Conservation (phyloP, 2,797 vertebrate genomes). For the Etheostoma nigrum region DNA sequence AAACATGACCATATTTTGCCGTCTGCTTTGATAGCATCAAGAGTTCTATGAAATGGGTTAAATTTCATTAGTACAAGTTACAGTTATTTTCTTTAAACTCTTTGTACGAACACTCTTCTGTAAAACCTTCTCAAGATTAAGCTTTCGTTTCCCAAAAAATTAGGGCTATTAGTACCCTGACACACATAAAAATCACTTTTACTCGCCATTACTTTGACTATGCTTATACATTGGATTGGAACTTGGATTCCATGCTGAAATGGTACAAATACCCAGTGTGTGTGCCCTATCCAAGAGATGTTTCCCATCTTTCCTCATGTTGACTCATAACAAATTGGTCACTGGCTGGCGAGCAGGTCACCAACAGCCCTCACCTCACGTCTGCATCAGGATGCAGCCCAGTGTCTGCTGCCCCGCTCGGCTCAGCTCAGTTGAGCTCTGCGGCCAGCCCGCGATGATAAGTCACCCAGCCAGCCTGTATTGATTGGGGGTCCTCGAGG, state of each 20-base stretch:
- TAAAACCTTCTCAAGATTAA: background rate
- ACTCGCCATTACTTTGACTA: background rate
- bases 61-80: background rate
- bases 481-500: slow-evolving; percentile 85
- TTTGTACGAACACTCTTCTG: background rate
- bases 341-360: slow-evolving; percentile 41
- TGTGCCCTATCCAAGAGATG: slow-evolving; percentile 3
- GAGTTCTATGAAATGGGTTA: background rate
- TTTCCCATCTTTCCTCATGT: slow-evolving; percentile 17
- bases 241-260: slow-evolving; percentile 3
- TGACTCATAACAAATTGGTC: slow-evolving; percentile 65
- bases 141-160: background rate
- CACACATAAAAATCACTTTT: background rate
- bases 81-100: background rate
- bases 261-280: slow-evolving; percentile 4
- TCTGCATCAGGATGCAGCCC: slow-evolving; percentile 80
- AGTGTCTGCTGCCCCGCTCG: slow-evolving; percentile 56
- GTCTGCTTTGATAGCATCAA: background rate
- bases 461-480: slow-evolving; percentile 85
- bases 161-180: background rate
- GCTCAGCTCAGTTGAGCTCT: slow-evolving; percentile 63
- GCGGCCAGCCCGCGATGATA: slow-evolving; percentile 76
- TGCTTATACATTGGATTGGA: background rate
- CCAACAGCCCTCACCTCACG: slow-evolving; percentile 53
- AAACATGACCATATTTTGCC: background rate